Evolutionary conservation across 2,797 vertebrate species (phyloP).

Genomic region (Scleropages formosus): DNA sequence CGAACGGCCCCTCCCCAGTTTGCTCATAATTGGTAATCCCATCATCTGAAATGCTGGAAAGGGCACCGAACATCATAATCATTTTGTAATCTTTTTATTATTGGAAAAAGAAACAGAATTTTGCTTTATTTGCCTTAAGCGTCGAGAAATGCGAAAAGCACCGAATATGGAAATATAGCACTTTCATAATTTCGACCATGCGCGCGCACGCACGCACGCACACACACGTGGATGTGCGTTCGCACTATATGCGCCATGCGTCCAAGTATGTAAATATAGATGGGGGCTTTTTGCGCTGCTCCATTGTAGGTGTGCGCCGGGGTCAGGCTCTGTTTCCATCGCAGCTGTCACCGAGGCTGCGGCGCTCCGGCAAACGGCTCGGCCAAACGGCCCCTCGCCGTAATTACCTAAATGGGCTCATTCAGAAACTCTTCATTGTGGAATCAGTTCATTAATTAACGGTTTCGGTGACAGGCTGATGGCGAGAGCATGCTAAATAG

Average conservation of each 20-base stretch:
- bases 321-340: conserved; percentile 51
- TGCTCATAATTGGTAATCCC: conserved; percentile 1
- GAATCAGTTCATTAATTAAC: conserved; percentile 99
- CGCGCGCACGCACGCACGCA: background rate
- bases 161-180: background rate
- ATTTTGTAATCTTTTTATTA: background rate
- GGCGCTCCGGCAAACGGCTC: conserved; percentile 84
- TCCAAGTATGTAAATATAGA: background rate
- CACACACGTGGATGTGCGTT: too few species aligned
- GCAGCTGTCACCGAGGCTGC: conserved; percentile 63
- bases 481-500: conserved; percentile 96
- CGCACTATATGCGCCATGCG: too few species aligned
- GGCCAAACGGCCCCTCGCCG: conserved; percentile 89
- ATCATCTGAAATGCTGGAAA: background rate
- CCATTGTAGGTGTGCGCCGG: background rate
- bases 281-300: background rate
- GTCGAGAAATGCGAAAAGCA: background rate
- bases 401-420: conserved; percentile 98
- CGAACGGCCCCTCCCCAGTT: background rate
- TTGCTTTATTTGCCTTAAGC: background rate
- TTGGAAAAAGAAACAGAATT: background rate
- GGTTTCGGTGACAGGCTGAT: conserved; percentile 97
- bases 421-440: conserved; percentile 97
- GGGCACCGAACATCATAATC: background rate
- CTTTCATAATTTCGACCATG: too few species aligned